phyloP scores from a whole-genome alignment of 2,888 invertebrate genomes.

The Diarsia brunnea region DNA sequence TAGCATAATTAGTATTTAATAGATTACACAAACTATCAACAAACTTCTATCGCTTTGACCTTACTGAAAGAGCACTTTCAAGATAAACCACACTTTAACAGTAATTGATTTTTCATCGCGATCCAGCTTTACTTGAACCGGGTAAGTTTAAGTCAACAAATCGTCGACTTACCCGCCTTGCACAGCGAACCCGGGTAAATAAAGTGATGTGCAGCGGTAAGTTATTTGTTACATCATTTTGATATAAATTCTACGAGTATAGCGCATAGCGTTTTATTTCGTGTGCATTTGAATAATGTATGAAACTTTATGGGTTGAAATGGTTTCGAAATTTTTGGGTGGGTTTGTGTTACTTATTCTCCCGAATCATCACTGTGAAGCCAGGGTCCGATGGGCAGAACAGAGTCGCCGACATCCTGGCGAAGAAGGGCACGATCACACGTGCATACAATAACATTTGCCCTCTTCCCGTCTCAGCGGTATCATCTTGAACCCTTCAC shows the following conservation, averaged over 20 bases:
- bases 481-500: too few relatives aligned
- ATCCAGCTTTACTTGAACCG: constrained; percentile 22
- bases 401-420: too few relatives aligned
- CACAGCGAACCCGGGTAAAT: constrained; percentile 51
- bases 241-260: constrained; percentile 31
- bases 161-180: constrained; percentile 51
- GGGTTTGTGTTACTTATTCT: background rate
- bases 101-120: constrained; percentile 54
- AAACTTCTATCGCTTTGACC: constrained; percentile 11
- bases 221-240: constrained; percentile 50
- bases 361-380: too few relatives aligned
- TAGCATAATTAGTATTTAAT: too few relatives aligned
- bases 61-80: constrained; percentile 15
- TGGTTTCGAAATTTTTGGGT: constrained; percentile 10
- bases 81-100: constrained; percentile 38
- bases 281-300: constrained; percentile 32
- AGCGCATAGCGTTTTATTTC: constrained; percentile 25
- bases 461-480: too few relatives aligned
- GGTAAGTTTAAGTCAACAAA: constrained; percentile 56
- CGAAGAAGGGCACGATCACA: too few relatives aligned
- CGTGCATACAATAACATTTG: too few relatives aligned
- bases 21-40: background rate
- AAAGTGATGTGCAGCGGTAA: constrained; percentile 34
- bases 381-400: too few relatives aligned
- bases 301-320: constrained; percentile 18